These are phyloP conservation scores for Felis chaus DNA, from an alignment of 2,113 vertebrate species.

Conservation along the genomic window DNA sequence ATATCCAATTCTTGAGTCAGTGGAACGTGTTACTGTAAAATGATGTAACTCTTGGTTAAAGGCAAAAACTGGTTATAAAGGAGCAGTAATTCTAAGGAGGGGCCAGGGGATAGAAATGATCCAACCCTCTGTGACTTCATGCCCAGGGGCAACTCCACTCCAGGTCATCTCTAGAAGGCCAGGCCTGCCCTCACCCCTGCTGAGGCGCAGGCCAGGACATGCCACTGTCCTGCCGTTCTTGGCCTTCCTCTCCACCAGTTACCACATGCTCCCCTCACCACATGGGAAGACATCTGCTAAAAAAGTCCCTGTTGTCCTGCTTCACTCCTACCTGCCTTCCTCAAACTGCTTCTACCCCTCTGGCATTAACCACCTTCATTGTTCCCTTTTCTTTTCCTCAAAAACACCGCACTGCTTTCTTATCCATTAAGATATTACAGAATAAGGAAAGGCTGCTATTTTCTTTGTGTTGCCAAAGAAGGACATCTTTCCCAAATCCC, in stretches of 20 bases:
- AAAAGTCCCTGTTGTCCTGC: not conserved
- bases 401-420: not conserved
- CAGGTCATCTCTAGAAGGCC: not conserved
- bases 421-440: not conserved
- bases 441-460: not conserved
- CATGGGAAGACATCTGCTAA: not conserved
- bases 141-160: not conserved
- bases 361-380: not conserved
- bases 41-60: not conserved
- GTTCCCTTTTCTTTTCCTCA: not conserved
- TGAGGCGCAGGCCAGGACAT: fast-evolving
- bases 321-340: not conserved
- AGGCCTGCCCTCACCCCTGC: not conserved
- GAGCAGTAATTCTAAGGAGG: not conserved
- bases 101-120: not conserved
- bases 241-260: not conserved
- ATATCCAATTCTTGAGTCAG: not conserved
- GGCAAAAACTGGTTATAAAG: not conserved
- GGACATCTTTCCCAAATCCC: not conserved
- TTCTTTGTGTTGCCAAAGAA: not conserved
- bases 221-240: not conserved
- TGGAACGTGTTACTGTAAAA: not conserved
- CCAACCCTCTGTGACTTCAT: not conserved
- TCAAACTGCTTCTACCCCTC: not conserved
- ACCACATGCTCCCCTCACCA: not conserved